Conservation (phyloP, 2,888 invertebrate genomes). For the Julus scandinavius region DNA sequence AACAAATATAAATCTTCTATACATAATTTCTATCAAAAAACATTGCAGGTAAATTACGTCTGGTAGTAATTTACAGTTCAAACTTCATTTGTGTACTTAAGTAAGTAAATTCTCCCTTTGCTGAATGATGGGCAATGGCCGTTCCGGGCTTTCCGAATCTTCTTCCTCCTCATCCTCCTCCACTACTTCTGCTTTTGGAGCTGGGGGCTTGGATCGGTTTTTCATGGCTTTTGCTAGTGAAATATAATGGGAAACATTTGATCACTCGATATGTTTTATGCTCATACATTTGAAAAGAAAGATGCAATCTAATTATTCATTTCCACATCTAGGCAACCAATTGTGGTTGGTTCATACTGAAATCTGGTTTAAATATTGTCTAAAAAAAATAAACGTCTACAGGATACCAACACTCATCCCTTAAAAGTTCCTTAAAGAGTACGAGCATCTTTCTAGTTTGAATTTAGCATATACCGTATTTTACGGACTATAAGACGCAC, state of each 20-base stretch:
- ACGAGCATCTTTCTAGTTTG: no score
- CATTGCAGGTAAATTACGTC: not conserved
- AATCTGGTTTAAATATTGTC: not conserved
- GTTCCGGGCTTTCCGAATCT: constrained; percentile 77
- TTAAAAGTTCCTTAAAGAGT: no score
- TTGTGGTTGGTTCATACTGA: not conserved
- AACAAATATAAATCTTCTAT: not conserved
- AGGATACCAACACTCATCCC: no score
- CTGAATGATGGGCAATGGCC: constrained; percentile 84
- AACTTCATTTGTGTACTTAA: constrained; percentile 59
- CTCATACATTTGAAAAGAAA: not conserved
- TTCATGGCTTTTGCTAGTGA: constrained; percentile 59
- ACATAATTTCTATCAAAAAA: constrained; percentile 16
- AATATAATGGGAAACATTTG: constrained; percentile 37
- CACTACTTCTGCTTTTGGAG: constrained; percentile 59
- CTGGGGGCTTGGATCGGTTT: constrained; percentile 56
- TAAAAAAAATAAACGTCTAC: no score
- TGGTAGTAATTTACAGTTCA: not conserved
- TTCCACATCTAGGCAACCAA: not conserved
- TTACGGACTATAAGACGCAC: no score
- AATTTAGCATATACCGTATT: no score
- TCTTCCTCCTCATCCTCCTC: constrained; percentile 74
- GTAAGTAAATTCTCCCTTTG: constrained; percentile 85
- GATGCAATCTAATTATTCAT: not conserved
- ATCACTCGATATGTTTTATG: not conserved